Conservation (phyloP, 1,140 invertebrate species). For the Mylabris phalerata region DNA sequence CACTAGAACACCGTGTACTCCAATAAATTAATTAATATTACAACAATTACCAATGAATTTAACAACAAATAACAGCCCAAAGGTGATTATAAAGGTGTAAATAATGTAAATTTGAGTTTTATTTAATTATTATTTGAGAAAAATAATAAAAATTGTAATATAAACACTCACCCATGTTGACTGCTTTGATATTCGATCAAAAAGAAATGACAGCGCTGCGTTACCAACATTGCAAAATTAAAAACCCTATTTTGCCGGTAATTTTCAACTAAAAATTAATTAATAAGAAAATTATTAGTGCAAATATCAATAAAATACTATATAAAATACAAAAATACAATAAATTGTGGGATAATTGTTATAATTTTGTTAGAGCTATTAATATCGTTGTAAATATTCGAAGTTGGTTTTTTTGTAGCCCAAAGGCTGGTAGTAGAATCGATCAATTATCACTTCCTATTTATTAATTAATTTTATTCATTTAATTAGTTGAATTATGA, state of each 20-base stretch:
- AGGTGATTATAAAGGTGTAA: conserved; percentile 1
- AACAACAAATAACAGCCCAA: neutral
- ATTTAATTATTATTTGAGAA: neutral
- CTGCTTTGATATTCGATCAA: conserved; percentile 23
- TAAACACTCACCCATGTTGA: conserved; percentile 39
- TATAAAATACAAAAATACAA: too few relatives aligned
- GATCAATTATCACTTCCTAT: too few relatives aligned
- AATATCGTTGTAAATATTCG: too few relatives aligned
- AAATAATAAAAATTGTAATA: neutral
- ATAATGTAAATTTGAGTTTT: neutral
- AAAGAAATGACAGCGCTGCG: conserved; percentile 18
- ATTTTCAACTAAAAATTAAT: too few relatives aligned
- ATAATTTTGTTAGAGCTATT: too few relatives aligned
- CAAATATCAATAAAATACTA: too few relatives aligned
- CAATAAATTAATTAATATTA: neutral
- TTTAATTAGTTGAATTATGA: too few relatives aligned
- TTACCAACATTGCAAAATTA: neutral
- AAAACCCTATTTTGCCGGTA: neutral
- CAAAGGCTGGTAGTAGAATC: too few relatives aligned
- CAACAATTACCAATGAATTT: neutral
- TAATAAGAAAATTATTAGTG: too few relatives aligned
- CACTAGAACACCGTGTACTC: neutral
- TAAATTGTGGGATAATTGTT: too few relatives aligned
- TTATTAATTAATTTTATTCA: too few relatives aligned
- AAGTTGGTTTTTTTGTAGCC: too few relatives aligned